Conservation (phyloP, 2,888 invertebrate species). For the Volucella inanis region DNA sequence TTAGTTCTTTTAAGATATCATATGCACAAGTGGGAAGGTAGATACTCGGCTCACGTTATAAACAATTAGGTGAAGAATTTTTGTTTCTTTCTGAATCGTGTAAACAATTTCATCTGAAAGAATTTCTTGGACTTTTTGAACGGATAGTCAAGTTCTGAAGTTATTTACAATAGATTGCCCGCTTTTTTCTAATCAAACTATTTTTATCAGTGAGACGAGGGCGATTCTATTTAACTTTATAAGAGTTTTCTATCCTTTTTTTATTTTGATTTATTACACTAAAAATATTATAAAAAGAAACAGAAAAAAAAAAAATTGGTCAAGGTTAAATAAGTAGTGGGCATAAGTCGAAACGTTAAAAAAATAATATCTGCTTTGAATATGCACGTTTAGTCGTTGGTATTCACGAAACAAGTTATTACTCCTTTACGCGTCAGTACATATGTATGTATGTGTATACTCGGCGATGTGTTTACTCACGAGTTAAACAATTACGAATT, state of each 20-base stretch:
- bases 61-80: slow-evolving; percentile 54
- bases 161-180: neutral
- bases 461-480: no score
- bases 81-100: slow-evolving; percentile 12
- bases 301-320: neutral
- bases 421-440: no score
- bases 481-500: no score
- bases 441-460: no score
- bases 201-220: slow-evolving; percentile 13
- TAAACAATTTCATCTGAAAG: slow-evolving; percentile 39
- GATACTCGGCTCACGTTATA: slow-evolving; percentile 40
- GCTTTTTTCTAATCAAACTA: slow-evolving; percentile 6
- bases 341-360: no score
- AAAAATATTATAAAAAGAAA: neutral
- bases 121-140: neutral
- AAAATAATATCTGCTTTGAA: no score
- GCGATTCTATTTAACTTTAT: slow-evolving; percentile 1
- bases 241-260: slow-evolving; percentile 1
- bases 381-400: no score
- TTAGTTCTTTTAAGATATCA: slow-evolving; percentile 18
- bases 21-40: slow-evolving; percentile 16
- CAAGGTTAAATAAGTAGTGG: slow-evolving; percentile 7
- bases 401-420: no score
- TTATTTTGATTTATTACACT: slow-evolving; percentile 11
- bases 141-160: neutral